Base-by-base conservation (phyloP, 2,797 vertebrate genomes). In the Lacerta bilineata region DNA sequence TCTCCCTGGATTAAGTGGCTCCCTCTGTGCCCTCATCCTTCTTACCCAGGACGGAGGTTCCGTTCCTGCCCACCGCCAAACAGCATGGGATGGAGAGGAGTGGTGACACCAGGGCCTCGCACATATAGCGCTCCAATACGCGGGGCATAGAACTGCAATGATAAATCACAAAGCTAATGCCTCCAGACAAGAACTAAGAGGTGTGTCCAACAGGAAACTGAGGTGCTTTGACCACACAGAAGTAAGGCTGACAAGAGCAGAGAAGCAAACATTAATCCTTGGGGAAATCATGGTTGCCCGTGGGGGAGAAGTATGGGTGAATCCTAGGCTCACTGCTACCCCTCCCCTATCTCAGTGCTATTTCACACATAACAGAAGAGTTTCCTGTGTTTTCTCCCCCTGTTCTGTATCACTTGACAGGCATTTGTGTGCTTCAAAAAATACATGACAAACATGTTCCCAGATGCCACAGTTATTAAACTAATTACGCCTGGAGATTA, bases 61-160 rank as follows among this genome's bases (percentile, higher is more conserved):
- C 97, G 97, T 91, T 99, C 99, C 88, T 99, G 99, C 88, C 98
- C 98, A 29, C 99, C 99, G 94, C 99, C 99, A 2, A 98, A 98
- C 91, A 99, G 93, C 97, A 99, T 96, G 0, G 99, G 98, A 92
- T 98, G 93, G 90, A 99, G 87, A 0, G 98, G 98, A 0, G 98
- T 97, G 29, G 33, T 86, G 0, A 91, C 96, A 75, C 97, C 97
- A 0, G 98, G 98, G 59, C 97, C 95, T 0, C 95, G 97, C 6
- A 97, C 95, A 0, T 97, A 99, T n/a, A 99, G 96, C 0, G 98
- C 98, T 0, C 99, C 99, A 0, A 98, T 98, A 90, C 99, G 97
- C 0, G 99, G 98, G 3, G 96, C 99, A 0, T 99, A 98, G 95
- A 99, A 99, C 99, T 99, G 94, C 0, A 18, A 74, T 78, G 85